Percentiles rank a stretch among this genome's conserved stretches.
phyloP scores from a whole-genome alignment of 2,113 vertebrate genomes.

The Choloepus hoffmanni region DNA sequence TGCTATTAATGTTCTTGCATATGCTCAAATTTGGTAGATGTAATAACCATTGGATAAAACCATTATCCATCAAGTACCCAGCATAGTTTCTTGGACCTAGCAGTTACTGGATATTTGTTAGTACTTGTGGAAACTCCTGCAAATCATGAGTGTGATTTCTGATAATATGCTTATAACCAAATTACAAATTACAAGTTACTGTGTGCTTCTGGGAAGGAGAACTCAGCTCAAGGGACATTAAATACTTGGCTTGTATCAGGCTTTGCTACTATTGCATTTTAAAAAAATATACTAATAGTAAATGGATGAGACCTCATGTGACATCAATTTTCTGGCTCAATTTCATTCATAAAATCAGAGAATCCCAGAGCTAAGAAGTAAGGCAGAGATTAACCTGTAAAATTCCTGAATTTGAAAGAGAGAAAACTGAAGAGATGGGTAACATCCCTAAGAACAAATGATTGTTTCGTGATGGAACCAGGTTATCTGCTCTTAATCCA shows the following conservation, averaged over 20 bases:
- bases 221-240: background rate
- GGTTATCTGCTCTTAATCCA: background rate
- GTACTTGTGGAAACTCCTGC: background rate
- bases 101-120: background rate
- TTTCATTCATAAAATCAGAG: constrained; percentile 13
- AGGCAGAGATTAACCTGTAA: background rate
- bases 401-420: constrained; percentile 12
- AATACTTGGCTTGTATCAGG: background rate
- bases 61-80: background rate
- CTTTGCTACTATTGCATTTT: background rate
- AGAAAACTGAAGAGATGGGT: background rate
- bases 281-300: background rate
- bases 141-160: background rate
- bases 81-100: background rate
- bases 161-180: background rate
- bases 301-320: background rate
- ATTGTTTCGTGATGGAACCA: background rate
- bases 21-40: background rate
- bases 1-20: background rate
- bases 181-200: background rate
- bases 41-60: too few species aligned
- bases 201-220: background rate
- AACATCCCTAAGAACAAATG: background rate
- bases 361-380: background rate
- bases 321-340: constrained; percentile 8